phyloP scores from a whole-genome alignment of 1,140 invertebrate species.

The Habropoda laboriosa region DNA sequence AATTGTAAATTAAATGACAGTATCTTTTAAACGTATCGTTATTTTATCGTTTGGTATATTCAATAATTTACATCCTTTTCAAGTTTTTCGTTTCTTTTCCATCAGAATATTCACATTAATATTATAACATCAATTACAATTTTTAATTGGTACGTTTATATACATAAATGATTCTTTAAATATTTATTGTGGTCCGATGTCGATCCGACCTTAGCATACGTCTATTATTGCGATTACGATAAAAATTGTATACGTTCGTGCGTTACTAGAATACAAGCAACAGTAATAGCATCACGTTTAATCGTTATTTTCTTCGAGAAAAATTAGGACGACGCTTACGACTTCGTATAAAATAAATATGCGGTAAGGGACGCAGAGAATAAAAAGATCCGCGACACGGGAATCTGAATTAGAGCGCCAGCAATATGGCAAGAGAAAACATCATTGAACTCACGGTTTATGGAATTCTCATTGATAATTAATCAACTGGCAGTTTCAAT shows the following conservation, averaged over 20 bases:
- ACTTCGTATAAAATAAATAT: slow-evolving; percentile 54
- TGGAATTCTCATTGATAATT: slow-evolving; percentile 42
- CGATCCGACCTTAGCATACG: background rate
- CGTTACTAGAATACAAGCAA: slow-evolving; percentile 23
- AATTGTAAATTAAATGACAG: slow-evolving; percentile 6
- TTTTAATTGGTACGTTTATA: background rate
- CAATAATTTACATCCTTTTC: background rate
- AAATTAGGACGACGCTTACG: background rate
- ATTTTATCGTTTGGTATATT: background rate
- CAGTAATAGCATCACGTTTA: background rate
- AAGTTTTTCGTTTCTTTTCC: background rate
- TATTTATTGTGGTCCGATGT: slow-evolving; percentile 23
- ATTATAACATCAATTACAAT: background rate
- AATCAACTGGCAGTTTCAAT: slow-evolving; percentile 35
- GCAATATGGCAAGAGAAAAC: background rate
- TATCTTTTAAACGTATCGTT: too few relatives aligned
- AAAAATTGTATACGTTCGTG: background rate
- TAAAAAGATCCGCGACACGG: background rate
- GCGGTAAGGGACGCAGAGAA: slow-evolving; percentile 24
- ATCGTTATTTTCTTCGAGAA: background rate
- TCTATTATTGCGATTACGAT: background rate
- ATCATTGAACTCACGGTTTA: background rate
- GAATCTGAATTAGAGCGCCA: background rate
- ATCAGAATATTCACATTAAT: background rate
- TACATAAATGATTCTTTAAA: slow-evolving; percentile 21